Evolutionary conservation across 2,797 vertebrate species (phyloP), one percentile per base, ranked within the genome.

Genomic region (Periparus ater): DNA sequence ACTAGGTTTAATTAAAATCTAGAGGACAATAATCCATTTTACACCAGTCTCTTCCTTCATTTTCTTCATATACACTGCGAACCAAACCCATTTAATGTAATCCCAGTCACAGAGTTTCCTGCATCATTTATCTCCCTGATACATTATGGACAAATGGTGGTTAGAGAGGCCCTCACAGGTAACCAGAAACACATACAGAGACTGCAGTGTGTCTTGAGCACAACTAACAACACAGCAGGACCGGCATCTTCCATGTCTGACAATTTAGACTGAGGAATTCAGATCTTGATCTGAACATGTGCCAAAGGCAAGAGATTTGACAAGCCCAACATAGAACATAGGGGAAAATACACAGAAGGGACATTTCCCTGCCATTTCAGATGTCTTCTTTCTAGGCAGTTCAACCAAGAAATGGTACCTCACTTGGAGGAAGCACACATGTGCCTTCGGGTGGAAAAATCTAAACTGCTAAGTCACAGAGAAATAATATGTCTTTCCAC

Each of bases 21-120:
- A 58, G 89, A 88, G 91, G 21, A 80, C 36, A 66, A 62, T 85
- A 85, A 92, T 88, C 68, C 21, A 21, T 91, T 95, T 77, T 75
- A 13, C 57, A 58, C 18, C 17, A 86, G 74, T 57, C 85, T 80
- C 57, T 72, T 36, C 32, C 50, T 85, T 71, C 18, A 42, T 89
- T 93, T 83, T 6, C 20, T 91, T 85, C 65, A 48, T 72, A 68
- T 11, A 45, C 26, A 57, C 65, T 83, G 84, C 0, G 0, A 80
- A 8, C 4, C 45, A 94, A 92, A 68, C 7, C 9, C 47, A 65
- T 62, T 83, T 77, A 88, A 80, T 36, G 9, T 18, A 80, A 83
- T 72, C 53, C n/a, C 54, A 89, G 22, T 7, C 22, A 51, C 30
- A 78, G 50, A 16, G 48, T 84, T 97, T 95, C 51, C 81, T 92